Evolutionary conservation across 2,888 invertebrate genomes (phyloP).

Genomic region (Athripsodes cinereus): DNA sequence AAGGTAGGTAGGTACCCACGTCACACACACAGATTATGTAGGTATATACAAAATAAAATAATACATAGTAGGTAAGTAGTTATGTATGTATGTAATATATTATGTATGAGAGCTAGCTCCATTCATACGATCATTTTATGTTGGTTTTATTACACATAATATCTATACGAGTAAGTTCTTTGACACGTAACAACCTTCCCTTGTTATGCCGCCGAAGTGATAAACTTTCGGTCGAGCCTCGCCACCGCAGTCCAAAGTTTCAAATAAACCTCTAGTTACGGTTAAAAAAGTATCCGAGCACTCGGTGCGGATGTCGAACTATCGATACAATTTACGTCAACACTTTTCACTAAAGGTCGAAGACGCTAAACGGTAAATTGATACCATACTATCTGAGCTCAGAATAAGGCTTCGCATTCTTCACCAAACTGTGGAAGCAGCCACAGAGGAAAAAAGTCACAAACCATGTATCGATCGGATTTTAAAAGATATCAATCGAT

Average conservation of each 20-base stretch:
- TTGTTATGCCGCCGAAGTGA: constrained; percentile 15
- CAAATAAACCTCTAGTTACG: too few species aligned
- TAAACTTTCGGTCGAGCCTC: background rate
- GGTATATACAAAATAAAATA: too few species aligned
- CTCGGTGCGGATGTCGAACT: background rate
- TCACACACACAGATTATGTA: too few species aligned
- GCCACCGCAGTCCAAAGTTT: too few species aligned
- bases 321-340: background rate
- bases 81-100: too few species aligned
- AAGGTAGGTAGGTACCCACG: too few species aligned
- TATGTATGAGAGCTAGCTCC: too few species aligned
- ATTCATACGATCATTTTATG: constrained; percentile 18
- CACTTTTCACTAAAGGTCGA: background rate
- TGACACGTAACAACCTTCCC: constrained; percentile 16
- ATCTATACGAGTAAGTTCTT: constrained; percentile 16
- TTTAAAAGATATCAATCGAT: background rate
- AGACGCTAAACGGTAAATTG: background rate
- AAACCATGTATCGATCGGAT: background rate
- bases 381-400: too few species aligned
- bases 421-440: background rate
- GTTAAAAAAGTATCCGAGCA: background rate
- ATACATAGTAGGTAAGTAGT: too few species aligned
- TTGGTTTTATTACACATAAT: too few species aligned
- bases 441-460: background rate
- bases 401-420: constrained; percentile 3